A percentile compares a stretch with the other conserved stretches of the same genome.
Conservation (phyloP, 2,113 vertebrate genomes). For the Pleuronectes platessa region DNA sequence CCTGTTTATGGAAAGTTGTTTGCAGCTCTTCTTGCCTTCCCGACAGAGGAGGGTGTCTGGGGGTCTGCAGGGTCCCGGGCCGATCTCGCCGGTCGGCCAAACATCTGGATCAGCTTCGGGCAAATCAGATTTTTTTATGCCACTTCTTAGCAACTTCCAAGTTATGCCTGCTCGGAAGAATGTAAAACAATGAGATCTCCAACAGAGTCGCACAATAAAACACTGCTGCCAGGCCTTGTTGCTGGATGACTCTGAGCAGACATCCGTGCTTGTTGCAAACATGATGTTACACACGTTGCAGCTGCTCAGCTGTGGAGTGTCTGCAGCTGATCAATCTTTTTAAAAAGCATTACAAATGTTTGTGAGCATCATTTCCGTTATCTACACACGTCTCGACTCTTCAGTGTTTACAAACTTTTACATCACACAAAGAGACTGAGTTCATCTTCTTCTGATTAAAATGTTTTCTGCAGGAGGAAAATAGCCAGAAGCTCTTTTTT, state of each 20-base stretch:
- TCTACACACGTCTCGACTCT: neutral
- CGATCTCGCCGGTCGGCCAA: conserved; percentile 36
- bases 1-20: conserved; percentile 70
- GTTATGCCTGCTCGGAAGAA: conserved; percentile 49
- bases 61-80: conserved; percentile 19
- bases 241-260: conserved; percentile 36
- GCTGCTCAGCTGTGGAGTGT: conserved; percentile 10
- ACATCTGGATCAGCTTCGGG: conserved; percentile 74
- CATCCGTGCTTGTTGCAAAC: conserved; percentile 32
- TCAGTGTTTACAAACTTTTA: neutral
- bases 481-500: neutral
- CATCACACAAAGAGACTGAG: neutral
- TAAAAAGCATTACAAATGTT: neutral
- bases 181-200: conserved; percentile 58
- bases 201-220: conserved; percentile 47
- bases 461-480: neutral
- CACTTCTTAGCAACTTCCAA: conserved; percentile 50
- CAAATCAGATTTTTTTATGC: conserved; percentile 62
- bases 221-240: conserved; percentile 13
- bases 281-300: conserved; percentile 27
- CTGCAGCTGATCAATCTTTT: neutral
- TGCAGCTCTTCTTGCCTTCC: conserved; percentile 60
- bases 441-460: neutral
- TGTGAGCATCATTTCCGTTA: neutral
- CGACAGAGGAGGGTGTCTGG: conserved; percentile 38